These are phyloP conservation scores for Anolis carolinensis DNA, from an alignment of 2,113 vertebrate species.

Conservation along the genomic window DNA sequence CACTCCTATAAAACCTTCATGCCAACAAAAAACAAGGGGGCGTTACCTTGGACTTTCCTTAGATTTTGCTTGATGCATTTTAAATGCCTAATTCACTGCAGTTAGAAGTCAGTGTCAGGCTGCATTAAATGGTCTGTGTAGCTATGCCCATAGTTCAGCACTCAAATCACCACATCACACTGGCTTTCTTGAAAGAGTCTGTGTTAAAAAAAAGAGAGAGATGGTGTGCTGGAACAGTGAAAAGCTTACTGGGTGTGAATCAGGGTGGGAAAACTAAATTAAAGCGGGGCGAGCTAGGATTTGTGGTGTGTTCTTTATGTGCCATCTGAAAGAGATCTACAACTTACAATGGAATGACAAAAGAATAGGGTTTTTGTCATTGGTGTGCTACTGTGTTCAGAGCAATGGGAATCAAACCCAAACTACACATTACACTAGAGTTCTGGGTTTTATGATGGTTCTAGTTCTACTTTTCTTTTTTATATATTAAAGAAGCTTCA, in stretches of 20 bases:
- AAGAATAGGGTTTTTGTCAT: not conserved
- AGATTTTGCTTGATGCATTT: too few species aligned
- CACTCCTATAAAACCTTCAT: constrained; percentile 3
- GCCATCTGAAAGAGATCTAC: not conserved
- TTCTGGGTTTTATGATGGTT: not conserved
- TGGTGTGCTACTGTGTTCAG: too few species aligned
- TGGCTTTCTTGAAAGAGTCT: too few species aligned
- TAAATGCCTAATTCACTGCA: too few species aligned
- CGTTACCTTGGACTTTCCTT: too few species aligned
- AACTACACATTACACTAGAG: not conserved
- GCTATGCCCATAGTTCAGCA: too few species aligned
- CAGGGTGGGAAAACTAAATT: not conserved
- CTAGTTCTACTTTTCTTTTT: not conserved
- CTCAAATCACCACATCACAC: too few species aligned
- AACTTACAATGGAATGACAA: not conserved
- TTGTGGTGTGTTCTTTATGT: not conserved
- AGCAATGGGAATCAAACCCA: too few species aligned
- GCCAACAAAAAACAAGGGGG: not conserved
- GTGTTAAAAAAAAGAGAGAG: not conserved
- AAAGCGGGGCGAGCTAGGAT: not conserved
- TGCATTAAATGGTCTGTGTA: too few species aligned
- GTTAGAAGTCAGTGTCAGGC: too few species aligned
- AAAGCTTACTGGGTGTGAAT: not conserved
- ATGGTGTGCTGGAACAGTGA: too few species aligned
- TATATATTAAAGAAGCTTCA: not conserved